Base-by-base conservation (phyloP, 2,113 vertebrate genomes). In the Pygoscelis antarcticus region DNA sequence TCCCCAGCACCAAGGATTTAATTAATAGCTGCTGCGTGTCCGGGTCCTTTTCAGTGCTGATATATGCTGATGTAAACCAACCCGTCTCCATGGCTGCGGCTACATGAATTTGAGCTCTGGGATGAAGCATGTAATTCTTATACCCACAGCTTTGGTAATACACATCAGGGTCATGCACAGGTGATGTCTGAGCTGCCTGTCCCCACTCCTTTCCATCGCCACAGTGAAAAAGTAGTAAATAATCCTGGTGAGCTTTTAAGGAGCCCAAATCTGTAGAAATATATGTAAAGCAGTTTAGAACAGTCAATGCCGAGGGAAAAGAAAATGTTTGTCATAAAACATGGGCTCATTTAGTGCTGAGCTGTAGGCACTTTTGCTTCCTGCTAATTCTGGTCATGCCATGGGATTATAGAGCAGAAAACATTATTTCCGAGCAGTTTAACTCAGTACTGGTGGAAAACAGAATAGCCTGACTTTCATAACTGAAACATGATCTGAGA, bases 371-470 rank as follows among this genome's bases (percentile, higher is more conserved):
- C 62, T 83, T 91, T 34, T 85, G 25, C 75, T 96, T 96, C 82
- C 92, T 96, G 87, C 82, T 96, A 83, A 93, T 86, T 88, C 88
- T 88, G 70, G 85, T 90, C 92, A 34, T 96, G 92, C 87, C 90
- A 77, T 62, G 71, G 79, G 77, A 71, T 94, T 94, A 95, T 8
- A 80, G 85, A 95, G 93, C 93, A 96, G 78, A 92, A 96, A 91
- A 86, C 87, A 83, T 97, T 96, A 88, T 94, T 96, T 96, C 96
- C 30, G 0, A 96, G 78, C 75, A 88, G 90, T 94, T 96, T 90
- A 94, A 85, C 92, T 88, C 60, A 20, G 60, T 18, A 22, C 14
- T 91, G 87, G 70, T 70, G n/a, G 40, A 61, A 83, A 90, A 42
- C 30, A 94, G 82, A 89, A 54, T 1, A 62, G 71, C 36, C 36